Conservation (phyloP, 2,888 invertebrate species). For the Lochmaea capreae region DNA sequence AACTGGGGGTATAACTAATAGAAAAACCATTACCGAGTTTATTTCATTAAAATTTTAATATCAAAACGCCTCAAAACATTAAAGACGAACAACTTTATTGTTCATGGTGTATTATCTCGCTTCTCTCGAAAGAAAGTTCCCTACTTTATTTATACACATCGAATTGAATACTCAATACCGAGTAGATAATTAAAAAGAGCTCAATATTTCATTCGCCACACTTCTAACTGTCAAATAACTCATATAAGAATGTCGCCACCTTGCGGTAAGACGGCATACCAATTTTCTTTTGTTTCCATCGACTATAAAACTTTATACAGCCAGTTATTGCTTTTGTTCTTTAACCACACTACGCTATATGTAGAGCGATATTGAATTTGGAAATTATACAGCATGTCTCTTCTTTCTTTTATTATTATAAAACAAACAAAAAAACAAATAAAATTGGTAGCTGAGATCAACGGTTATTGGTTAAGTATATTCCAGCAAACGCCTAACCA, state of each 20-base stretch:
- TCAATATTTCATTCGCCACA: slow-evolving; percentile 52
- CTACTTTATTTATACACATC: background rate
- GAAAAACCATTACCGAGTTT: too few species aligned
- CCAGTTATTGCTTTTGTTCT: slow-evolving; percentile 12
- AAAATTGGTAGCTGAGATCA: too few species aligned
- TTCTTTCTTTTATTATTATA: too few species aligned
- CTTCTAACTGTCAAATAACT: slow-evolving; percentile 57
- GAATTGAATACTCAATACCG: slow-evolving; percentile 19
- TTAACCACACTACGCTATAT: background rate
- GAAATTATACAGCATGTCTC: background rate
- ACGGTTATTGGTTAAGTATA: too few species aligned
- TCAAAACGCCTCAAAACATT: background rate
- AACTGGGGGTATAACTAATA: too few species aligned
- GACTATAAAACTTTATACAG: slow-evolving; percentile 36
- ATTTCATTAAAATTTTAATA: background rate
- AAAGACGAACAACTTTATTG: background rate
- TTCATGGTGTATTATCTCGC: background rate
- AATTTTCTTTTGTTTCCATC: slow-evolving; percentile 49
- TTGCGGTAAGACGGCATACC: slow-evolving; percentile 50
- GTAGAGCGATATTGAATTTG: background rate
- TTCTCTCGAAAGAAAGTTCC: too few species aligned
- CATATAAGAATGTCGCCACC: slow-evolving; percentile 57
- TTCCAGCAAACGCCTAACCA: too few species aligned
- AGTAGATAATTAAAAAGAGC: slow-evolving; percentile 31
- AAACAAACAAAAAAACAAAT: too few species aligned